Conservation (phyloP, 2,797 vertebrate species). For the Acanthiza pusilla region DNA sequence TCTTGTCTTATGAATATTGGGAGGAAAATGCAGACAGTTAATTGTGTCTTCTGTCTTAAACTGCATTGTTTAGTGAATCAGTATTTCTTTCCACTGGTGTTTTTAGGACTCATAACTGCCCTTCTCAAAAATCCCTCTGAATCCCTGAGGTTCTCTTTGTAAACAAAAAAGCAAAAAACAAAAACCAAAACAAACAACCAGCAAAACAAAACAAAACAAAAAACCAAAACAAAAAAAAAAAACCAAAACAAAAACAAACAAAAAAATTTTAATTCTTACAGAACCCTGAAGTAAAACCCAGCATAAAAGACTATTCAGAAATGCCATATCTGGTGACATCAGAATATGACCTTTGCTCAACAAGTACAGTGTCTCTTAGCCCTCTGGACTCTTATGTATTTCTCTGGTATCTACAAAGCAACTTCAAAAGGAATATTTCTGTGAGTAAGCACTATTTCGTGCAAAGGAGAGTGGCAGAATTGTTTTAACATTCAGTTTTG, state of each 20-base stretch:
- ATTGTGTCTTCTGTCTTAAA: conserved; percentile 10
- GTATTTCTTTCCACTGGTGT: conserved; percentile 32
- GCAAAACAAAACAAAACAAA: no score
- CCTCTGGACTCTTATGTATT: background rate
- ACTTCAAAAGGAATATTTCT: conserved; percentile 39
- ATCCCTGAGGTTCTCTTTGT: background rate
- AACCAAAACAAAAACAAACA: no score
- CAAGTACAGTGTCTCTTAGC: background rate
- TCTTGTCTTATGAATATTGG: conserved; percentile 37
- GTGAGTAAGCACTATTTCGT: conserved; percentile 23
- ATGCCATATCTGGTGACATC: conserved; percentile 8
- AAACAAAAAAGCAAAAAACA: background rate
- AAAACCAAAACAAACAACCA: background rate
- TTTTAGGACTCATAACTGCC: background rate
- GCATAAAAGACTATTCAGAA: conserved; percentile 40
- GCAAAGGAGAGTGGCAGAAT: background rate
- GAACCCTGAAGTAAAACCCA: background rate
- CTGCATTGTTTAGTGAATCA: conserved; percentile 5
- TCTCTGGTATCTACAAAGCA: background rate
- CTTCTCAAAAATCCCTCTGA: conserved; percentile 8
- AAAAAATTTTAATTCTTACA: background rate
- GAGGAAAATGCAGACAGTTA: background rate
- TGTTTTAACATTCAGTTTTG: conserved; percentile 39
- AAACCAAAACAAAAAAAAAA: background rate
- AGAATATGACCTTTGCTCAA: background rate